Conservation (phyloP, 1,140 invertebrate species). For the Dolichoris vasculosae region DNA sequence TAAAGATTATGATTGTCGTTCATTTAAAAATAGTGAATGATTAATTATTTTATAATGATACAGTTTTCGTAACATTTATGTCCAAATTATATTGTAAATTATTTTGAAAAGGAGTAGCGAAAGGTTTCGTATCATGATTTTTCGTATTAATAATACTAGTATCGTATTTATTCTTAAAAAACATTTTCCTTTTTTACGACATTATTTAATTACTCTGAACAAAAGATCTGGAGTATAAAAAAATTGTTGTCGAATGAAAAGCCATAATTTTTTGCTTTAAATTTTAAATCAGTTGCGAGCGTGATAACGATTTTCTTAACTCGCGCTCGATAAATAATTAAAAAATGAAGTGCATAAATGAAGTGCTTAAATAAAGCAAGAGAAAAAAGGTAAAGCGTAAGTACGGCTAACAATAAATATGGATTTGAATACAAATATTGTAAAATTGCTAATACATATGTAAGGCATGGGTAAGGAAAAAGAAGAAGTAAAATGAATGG, state of each 20-base stretch:
- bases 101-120: background rate
- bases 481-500: background rate
- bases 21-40: background rate
- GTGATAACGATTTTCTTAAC: background rate
- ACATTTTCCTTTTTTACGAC: background rate
- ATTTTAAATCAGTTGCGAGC: background rate
- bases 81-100: background rate
- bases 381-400: background rate
- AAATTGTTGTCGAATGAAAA: background rate
- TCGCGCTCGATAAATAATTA: background rate
- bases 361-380: background rate
- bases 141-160: background rate
- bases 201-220: background rate
- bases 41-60: background rate
- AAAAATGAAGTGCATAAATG: background rate
- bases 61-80: background rate
- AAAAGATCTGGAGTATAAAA: constrained; percentile 1
- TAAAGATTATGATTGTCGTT: too few relatives aligned
- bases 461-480: background rate
- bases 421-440: background rate
- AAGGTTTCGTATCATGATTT: background rate
- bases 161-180: constrained; percentile 10
- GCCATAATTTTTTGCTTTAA: too few relatives aligned
- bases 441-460: background rate
- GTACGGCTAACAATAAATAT: background rate